Percentiles rank a stretch among this genome's conserved stretches.
Evolutionary conservation across 2,888 invertebrate genomes (phyloP).

Genomic region (Heteromurus nitidus): DNA sequence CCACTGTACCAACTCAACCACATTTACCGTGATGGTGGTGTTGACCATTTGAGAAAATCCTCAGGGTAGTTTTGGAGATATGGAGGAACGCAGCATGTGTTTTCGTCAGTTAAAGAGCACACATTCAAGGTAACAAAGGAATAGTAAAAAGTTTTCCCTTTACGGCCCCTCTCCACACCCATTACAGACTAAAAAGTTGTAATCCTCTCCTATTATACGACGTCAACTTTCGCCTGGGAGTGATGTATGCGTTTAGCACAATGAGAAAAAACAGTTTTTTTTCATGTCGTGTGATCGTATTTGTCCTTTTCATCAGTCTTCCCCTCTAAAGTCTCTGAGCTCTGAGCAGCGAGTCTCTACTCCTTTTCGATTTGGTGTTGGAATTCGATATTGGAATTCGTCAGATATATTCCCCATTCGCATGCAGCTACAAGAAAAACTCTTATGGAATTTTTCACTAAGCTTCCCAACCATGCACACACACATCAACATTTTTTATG

Average conservation of each 20-base stretch:
- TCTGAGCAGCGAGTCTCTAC: neutral
- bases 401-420: neutral
- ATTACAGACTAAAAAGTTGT: slow-evolving; percentile 7
- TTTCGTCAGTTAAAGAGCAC: neutral
- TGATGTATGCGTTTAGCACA: slow-evolving; percentile 9
- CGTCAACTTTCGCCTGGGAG: neutral
- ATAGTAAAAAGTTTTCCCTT: slow-evolving; percentile 16
- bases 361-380: neutral
- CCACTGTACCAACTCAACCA: no score
- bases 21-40: no score
- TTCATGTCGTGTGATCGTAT: neutral
- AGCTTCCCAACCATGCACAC: no score
- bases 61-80: neutral
- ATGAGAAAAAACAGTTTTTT: neutral
- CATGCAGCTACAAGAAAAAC: neutral
- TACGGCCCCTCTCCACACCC: neutral
- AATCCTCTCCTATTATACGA: neutral
- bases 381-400: neutral
- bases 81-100: neutral
- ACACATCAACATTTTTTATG: slow-evolving; percentile 8
- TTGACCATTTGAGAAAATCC: neutral
- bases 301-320: slow-evolving; percentile 20
- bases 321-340: no score
- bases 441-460: neutral
- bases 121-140: slow-evolving; percentile 10